phyloP scores from a whole-genome alignment of 2,113 vertebrate species.

The Halichoerus grypus region DNA sequence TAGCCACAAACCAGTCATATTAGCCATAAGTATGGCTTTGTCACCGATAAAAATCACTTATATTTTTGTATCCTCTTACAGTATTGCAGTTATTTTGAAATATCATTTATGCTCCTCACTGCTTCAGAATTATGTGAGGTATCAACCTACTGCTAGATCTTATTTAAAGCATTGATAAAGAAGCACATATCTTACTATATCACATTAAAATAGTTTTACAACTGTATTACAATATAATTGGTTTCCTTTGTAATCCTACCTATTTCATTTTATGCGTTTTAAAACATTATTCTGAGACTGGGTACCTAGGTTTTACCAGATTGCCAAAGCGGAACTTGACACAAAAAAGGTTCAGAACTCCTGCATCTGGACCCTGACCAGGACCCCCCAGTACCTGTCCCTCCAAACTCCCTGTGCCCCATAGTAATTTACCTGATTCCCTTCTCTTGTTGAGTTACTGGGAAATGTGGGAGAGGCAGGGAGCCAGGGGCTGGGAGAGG shows the following conservation, averaged over 20 bases:
- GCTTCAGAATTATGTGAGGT: conserved; percentile 59
- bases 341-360: background rate
- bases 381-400: background rate
- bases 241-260: conserved; percentile 59
- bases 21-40: conserved; percentile 12
- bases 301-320: background rate
- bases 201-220: conserved; percentile 61
- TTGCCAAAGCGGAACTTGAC: background rate
- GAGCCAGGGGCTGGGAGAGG: background rate
- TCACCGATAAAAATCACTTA: conserved; percentile 35
- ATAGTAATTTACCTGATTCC: background rate
- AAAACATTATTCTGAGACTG: conserved; percentile 42
- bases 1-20: background rate
- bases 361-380: background rate
- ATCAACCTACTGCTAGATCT: conserved; percentile 64
- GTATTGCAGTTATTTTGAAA: conserved; percentile 60
- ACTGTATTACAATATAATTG: conserved; percentile 48
- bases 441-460: background rate
- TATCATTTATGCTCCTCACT: conserved; percentile 52
- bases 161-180: conserved; percentile 75
- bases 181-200: conserved; percentile 54
- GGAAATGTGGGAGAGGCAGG: background rate
- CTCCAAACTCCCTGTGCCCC: background rate
- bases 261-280: conserved; percentile 62
- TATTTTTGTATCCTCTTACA: conserved; percentile 1